Conservation (phyloP, 2,797 vertebrate genomes). For the Myoxocephalus aenaeus region DNA sequence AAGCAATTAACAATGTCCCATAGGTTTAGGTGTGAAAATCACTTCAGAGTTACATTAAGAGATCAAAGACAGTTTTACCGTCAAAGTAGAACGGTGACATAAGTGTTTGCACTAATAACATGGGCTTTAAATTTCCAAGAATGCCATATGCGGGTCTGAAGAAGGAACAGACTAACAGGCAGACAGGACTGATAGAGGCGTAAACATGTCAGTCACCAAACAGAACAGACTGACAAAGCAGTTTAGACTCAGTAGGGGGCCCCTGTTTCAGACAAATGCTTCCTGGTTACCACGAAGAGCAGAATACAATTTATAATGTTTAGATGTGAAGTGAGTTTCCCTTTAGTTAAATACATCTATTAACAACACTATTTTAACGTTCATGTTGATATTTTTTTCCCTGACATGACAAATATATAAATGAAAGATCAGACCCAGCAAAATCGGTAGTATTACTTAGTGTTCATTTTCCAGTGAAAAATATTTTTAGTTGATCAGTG, state of each 20-base stretch:
- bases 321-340: neutral
- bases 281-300: neutral
- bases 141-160: constrained; percentile 1
- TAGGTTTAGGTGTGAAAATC: constrained; percentile 19
- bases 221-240: constrained; percentile 2
- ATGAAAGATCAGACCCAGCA: neutral
- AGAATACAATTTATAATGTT: neutral
- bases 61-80: neutral
- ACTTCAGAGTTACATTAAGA: neutral
- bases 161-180: neutral
- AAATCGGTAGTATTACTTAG: neutral
- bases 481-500: neutral
- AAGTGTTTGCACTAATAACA: constrained; percentile 39
- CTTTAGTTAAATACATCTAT: neutral
- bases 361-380: neutral
- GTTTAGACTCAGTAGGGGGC: neutral
- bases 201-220: neutral
- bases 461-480: neutral
- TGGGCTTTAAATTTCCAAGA: neutral
- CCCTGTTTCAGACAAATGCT: neutral
- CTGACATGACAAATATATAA: neutral
- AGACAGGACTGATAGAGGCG: neutral
- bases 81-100: neutral
- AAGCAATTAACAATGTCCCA: neutral
- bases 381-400: neutral